phyloP scores from a whole-genome alignment of 35 echinoderm and acorn worm genomes.

The Apostichopus japonicus region DNA sequence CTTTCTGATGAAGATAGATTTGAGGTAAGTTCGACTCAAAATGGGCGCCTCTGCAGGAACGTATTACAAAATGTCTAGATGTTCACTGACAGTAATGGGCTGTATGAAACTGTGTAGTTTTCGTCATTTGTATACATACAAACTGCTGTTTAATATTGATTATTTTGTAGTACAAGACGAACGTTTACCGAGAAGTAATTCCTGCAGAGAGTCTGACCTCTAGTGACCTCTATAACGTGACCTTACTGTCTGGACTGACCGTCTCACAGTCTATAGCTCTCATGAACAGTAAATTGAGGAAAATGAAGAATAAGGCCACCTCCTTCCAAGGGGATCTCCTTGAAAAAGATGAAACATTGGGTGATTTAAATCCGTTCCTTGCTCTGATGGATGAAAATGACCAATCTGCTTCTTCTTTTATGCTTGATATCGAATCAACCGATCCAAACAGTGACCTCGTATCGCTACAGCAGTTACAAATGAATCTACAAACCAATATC shows the following conservation, averaged over 20 bases:
- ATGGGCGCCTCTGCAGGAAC: no score
- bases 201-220: constrained; percentile 53
- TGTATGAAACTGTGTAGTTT: no score
- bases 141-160: no score
- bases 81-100: no score
- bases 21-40: no score
- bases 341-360: not conserved
- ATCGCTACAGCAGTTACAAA: constrained; percentile 44
- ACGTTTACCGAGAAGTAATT: constrained; percentile 35
- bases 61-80: no score
- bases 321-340: constrained; percentile 2
- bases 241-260: constrained; percentile 77
- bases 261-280: constrained; percentile 28
- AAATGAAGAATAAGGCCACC: not conserved
- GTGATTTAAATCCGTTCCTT: not conserved
- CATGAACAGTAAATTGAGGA: constrained; percentile 41
- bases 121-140: no score
- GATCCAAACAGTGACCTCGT: not conserved
- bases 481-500: constrained; percentile 44
- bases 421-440: not conserved
- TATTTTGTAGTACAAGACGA: constrained; percentile 84
- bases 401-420: not conserved
- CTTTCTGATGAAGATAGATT: no score
- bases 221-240: constrained; percentile 70
- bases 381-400: not conserved